These are phyloP conservation scores for Reticulitermes lucifugus DNA, from an alignment of 2,888 invertebrate species.

Conservation along the genomic window DNA sequence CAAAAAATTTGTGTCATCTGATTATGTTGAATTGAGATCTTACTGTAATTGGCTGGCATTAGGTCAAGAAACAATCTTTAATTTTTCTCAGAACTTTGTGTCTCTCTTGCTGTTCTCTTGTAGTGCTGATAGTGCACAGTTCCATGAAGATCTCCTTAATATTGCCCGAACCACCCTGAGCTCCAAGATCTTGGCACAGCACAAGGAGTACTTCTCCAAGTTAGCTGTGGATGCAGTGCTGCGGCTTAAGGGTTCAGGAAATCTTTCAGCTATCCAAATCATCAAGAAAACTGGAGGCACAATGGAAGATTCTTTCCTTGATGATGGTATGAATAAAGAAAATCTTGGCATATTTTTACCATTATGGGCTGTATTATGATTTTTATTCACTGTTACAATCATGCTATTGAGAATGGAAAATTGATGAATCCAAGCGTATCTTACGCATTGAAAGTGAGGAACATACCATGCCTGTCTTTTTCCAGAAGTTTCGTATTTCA, in stretches of 20 bases:
- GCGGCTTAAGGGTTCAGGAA: conserved; percentile 94
- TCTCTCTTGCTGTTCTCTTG: conserved; percentile 38
- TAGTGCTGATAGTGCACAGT: conserved; percentile 78
- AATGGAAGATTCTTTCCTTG: conserved; percentile 94
- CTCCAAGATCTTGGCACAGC: conserved; percentile 97
- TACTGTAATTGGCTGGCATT: no score
- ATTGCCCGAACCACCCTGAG: conserved; percentile 98
- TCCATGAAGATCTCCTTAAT: conserved; percentile 91
- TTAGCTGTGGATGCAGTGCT: conserved; percentile 96
- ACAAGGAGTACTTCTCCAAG: conserved; percentile 96
- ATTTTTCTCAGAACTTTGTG: no score
- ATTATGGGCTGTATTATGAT: no score
- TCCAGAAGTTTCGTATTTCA: no score
- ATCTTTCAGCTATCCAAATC: conserved; percentile 95
- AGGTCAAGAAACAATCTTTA: no score
- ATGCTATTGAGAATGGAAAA: neutral
- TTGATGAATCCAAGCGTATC: neutral
- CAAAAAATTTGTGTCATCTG: no score
- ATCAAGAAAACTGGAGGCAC: conserved; percentile 97
- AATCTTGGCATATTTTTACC: neutral
- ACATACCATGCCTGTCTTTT: no score
- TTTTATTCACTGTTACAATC: neutral
- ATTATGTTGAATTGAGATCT: no score
- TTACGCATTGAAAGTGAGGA: no score
- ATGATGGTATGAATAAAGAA: conserved; percentile 72